Conservation (phyloP, 2,888 invertebrate species). For the Metallyticus violacea region DNA sequence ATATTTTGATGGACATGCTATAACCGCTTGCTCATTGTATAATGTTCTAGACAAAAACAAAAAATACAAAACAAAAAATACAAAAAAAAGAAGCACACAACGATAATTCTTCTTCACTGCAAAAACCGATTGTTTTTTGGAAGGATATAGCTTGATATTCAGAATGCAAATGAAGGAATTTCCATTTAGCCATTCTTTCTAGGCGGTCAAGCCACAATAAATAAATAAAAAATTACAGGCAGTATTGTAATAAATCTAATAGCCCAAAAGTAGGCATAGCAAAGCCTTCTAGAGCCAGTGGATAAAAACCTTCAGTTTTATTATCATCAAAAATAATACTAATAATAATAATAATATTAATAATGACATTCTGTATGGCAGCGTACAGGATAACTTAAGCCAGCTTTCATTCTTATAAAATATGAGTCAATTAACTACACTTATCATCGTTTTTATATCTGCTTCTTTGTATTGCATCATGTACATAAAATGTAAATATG, state of each 20-base stretch:
- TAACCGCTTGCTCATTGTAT: slow-evolving; percentile 23
- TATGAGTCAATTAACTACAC: slow-evolving; percentile 37
- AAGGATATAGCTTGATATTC: slow-evolving; percentile 17
- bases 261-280: slow-evolving; percentile 26
- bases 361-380: neutral
- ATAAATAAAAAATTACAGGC: slow-evolving; percentile 14
- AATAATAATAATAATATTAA: slow-evolving; percentile 2
- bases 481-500: slow-evolving; percentile 39
- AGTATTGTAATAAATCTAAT: slow-evolving; percentile 19
- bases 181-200: slow-evolving; percentile 27
- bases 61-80: slow-evolving; percentile 15
- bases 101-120: slow-evolving; percentile 20
- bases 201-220: slow-evolving; percentile 17
- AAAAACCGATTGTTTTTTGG: slow-evolving; percentile 17
- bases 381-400: slow-evolving; percentile 27
- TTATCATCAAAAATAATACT: slow-evolving; percentile 20
- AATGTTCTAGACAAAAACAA: slow-evolving; percentile 21
- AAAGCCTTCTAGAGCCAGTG: slow-evolving; percentile 28
- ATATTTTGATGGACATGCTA: slow-evolving; percentile 33
- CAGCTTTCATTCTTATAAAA: slow-evolving; percentile 35
- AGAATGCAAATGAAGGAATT: slow-evolving; percentile 16
- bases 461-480: slow-evolving; percentile 39
- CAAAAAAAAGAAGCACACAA: slow-evolving; percentile 22
- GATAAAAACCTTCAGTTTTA: slow-evolving; percentile 24
- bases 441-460: slow-evolving; percentile 38